Conservation (phyloP, 2,888 invertebrate species). For the Diarsia mendica region DNA sequence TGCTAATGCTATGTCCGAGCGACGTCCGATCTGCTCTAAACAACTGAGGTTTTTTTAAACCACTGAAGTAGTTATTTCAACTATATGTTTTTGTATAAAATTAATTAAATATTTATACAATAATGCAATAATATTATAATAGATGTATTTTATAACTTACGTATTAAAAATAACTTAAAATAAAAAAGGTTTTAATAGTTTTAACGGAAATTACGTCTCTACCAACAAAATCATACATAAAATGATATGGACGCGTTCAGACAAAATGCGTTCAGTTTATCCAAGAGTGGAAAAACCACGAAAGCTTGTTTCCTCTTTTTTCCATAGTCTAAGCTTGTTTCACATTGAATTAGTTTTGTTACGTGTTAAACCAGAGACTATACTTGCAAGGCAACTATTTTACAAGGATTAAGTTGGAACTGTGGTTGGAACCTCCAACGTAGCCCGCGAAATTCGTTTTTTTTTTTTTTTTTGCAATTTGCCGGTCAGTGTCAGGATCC, state of each 20-base stretch:
- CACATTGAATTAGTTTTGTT: neutral
- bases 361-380: neutral
- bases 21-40: constrained; percentile 17
- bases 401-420: neutral
- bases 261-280: constrained; percentile 23
- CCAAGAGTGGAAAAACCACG: neutral
- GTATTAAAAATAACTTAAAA: fast-evolving
- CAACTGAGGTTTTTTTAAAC: constrained; percentile 24
- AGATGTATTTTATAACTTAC: neutral
- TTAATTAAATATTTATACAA: neutral
- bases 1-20: constrained; percentile 29
- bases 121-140: neutral
- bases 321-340: neutral
- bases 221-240: constrained; percentile 28
- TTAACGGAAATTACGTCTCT: constrained; percentile 16
- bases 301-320: neutral
- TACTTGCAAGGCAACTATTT: neutral
- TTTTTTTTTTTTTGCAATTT: too few species aligned
- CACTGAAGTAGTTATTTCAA: neutral
- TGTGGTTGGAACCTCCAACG: neutral
- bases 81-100: neutral
- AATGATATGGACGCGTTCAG: constrained; percentile 4
- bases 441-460: too few species aligned
- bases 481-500: too few species aligned
- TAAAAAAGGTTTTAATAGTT: constrained; percentile 13